Percentiles rank a stretch among this genome's conserved stretches.
Evolutionary conservation across 35 echinoderm and acorn worm genomes (phyloP).

Genomic region (Antedon bifida): DNA sequence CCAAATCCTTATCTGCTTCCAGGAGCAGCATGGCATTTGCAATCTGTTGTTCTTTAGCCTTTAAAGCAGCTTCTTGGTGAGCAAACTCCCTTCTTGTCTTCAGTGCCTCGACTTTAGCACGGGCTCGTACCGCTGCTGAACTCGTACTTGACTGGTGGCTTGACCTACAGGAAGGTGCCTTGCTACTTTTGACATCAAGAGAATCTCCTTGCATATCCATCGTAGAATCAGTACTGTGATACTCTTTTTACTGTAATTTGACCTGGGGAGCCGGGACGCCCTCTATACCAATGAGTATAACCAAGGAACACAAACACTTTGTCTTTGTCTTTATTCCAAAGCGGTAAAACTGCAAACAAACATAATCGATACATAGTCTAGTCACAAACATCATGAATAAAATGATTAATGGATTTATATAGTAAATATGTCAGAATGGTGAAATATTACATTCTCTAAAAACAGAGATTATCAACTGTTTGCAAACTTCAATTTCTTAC

Average conservation of each 20-base stretch:
- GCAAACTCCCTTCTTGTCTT: conserved; percentile 19
- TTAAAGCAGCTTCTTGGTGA: conserved; percentile 3
- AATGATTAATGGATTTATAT: too few species aligned
- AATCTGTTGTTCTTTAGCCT: conserved; percentile 11
- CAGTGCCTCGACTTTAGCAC: conserved; percentile 12
- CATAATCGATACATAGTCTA: too few species aligned
- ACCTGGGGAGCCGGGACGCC: not conserved
- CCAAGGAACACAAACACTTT: not conserved
- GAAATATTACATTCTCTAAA: too few species aligned
- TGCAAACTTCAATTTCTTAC: too few species aligned
- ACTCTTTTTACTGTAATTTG: not conserved
- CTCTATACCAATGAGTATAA: not conserved
- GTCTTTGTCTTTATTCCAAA: not conserved
- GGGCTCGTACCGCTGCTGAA: conserved; percentile 21
- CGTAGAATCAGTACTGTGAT: not conserved
- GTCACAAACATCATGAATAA: too few species aligned
- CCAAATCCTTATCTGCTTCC: conserved; percentile 16
- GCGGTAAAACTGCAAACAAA: too few species aligned
- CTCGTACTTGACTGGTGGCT: not conserved
- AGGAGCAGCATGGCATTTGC: conserved; percentile 27
- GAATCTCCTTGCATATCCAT: not conserved
- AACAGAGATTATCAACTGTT: too few species aligned
- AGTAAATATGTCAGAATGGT: too few species aligned
- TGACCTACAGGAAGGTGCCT: not conserved
- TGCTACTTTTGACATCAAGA: not conserved